Base-by-base conservation (phyloP, 2,113 vertebrate species). In the Psammodynastes pulverulentus region DNA sequence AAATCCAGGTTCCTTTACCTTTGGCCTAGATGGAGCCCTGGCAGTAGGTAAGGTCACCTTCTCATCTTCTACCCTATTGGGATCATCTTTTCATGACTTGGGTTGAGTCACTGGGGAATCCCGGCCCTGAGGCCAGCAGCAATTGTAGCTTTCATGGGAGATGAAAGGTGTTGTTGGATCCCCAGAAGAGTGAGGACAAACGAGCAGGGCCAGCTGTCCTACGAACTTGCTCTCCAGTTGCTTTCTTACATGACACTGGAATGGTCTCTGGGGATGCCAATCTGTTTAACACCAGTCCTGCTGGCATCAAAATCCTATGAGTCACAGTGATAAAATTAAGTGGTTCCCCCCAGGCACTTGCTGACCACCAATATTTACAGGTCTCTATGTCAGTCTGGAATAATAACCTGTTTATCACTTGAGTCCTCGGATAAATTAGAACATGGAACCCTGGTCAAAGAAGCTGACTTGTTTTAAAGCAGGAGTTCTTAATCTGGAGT, bases 371-470 rank as follows among this genome's bases (percentile, higher is more conserved):
- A 10, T 67, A 86, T 94, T 96, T 93, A 84, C 96, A 93, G 93
- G 90, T 94, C 88, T 96, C 91, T n/a, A 90, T 54, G 94, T 0
- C 92, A 95, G 39, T 67, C 56, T 62, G 92, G 87, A 96, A 95
- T 51, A 21, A 9, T 91, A 90, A 95, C 93, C 79, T 97, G 97
- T 97, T 98, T 97, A 95, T 96, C 72, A 7, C 91, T 89, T 45
- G 51, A 88, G 91, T 89, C 21, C 84, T 86, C 72, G 90, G 93
- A 93, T 94, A 89, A 92, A 95, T 92, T 94, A 86, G 92, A 87
- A 89, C 53, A 51, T 88, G 93, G 95, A 94, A 93, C 89, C 94
- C n/a, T 89, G 90, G 87, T 93, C 90, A 79, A 0, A 1, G 93
- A 92, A 29, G 51, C 93, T 5, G 95, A 6, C 5, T 5, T 52